These are phyloP conservation scores for Oreortyx pictus DNA, from an alignment of 2,797 vertebrate genomes.

Conservation along the genomic window DNA sequence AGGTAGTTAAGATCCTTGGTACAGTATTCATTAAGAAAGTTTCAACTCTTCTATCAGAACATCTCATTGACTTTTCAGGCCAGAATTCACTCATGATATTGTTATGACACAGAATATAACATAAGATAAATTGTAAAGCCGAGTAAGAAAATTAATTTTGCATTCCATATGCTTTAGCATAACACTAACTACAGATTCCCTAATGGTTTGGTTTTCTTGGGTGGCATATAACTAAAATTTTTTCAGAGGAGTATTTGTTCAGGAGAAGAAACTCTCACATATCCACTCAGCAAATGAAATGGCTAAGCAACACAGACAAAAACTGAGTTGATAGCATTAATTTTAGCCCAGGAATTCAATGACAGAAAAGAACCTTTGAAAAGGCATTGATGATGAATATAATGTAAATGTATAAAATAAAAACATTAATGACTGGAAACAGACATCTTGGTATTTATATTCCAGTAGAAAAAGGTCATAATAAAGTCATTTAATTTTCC, in stretches of 20 bases:
- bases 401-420: not conserved
- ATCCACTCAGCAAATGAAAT: not conserved
- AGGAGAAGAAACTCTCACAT: not conserved
- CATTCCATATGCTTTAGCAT: not conserved
- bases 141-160: not conserved
- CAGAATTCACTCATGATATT: not conserved
- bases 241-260: not conserved
- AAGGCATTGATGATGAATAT: not conserved
- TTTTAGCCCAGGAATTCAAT: conserved; percentile 57
- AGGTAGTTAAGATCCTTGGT: not conserved
- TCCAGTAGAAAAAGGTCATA: not conserved
- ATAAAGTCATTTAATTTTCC: conserved; percentile 62
- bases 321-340: conserved; percentile 50
- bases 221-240: not conserved
- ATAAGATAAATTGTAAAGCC: not conserved
- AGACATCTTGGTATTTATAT: not conserved
- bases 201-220: not conserved
- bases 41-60: not conserved
- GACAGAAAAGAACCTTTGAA: conserved; percentile 60
- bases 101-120: not conserved
- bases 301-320: not conserved
- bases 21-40: not conserved
- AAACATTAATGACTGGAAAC: not conserved
- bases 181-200: not conserved
- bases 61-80: not conserved